Evolutionary conservation across 1,140 invertebrate species (phyloP), one percentile per base, ranked within the genome.

Genomic region (Drosophila melanica): DNA sequence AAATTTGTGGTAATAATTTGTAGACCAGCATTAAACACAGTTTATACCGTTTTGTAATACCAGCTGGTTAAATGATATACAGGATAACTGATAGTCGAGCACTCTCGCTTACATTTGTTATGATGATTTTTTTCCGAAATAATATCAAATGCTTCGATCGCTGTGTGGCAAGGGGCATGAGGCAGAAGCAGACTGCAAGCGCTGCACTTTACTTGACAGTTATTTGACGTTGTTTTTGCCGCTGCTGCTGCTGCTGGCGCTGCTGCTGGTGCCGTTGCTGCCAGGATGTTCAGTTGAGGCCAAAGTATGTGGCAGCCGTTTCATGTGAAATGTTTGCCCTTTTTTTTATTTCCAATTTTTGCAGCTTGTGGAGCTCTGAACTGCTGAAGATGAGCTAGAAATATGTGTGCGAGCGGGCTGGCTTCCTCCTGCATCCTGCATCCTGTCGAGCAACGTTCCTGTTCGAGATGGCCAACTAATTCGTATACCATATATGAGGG

Each of bases 181-280:
- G 27, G 27, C 27, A 27, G 9, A 1, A 3, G 1, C 33, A 35
- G 33, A 8, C 9, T 35, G 33, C 54, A 45, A 58, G 63, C 18
- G 53, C 62, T 72, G 69, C 69, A 72, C 59, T 72, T 72, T 63
- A 72, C 69, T 73, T 73, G 70, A 48, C 70, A 73, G 69, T 59
- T 72, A 67, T 59, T 60, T 62, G 66, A 60, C 44, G 48, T 53
- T 59, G 20, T 53, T 69, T 58, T 69, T 69, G 54, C 18, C 41
- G 6, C 39, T 50, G 44, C 41, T 58, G 55, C 35, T 23, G 60
- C 14, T 54, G 27, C 10, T 14, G 48, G 10, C 10, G 23, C 30
- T 30, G 45, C 4, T 41, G 37, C n/a, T 16, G 33, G 33, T 53
- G 35, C 30, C 18, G 59, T 14, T 20, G 44, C 10, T 50, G 45